Evolutionary conservation across 2,797 vertebrate genomes (phyloP).

Genomic region (Cryptoprocta ferox): DNA sequence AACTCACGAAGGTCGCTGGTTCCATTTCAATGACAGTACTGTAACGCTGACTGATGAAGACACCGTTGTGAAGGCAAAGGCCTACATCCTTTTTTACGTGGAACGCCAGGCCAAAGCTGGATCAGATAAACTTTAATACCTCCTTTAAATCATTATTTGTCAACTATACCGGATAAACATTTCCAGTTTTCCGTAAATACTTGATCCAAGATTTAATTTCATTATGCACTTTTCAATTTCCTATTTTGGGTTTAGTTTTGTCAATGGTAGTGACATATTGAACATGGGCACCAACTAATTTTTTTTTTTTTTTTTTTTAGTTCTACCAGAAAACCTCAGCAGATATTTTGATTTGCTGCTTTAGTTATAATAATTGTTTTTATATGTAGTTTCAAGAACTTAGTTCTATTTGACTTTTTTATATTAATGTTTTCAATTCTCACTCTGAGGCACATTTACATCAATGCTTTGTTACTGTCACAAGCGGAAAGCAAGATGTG

Average conservation of each 20-base stretch:
- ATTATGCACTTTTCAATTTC: slow-evolving; percentile 90
- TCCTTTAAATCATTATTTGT: slow-evolving; percentile 80
- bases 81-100: slow-evolving; percentile 98
- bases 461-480: slow-evolving; percentile 77
- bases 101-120: slow-evolving; percentile 89
- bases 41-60: slow-evolving; percentile 96
- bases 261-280: slow-evolving; percentile 87
- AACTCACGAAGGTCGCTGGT: slow-evolving; percentile 94
- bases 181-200: slow-evolving; percentile 89
- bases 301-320: slow-evolving; percentile 85
- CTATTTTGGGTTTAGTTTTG: slow-evolving; percentile 87
- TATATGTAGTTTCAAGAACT: slow-evolving; percentile 87
- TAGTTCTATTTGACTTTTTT: slow-evolving; percentile 87
- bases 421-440: slow-evolving; percentile 85
- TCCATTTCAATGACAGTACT: slow-evolving; percentile 99
- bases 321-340: slow-evolving; percentile 89
- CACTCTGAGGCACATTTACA: slow-evolving; percentile 88
- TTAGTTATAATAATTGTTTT: slow-evolving; percentile 88
- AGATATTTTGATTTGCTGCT: slow-evolving; percentile 91
- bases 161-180: slow-evolving; percentile 85
- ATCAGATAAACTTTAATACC: slow-evolving; percentile 90
- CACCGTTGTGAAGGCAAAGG: slow-evolving; percentile 96
- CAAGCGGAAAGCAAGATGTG: slow-evolving; percentile 59
- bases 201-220: slow-evolving; percentile 90
- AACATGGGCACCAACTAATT: slow-evolving; percentile 87